Percentiles rank a stretch among this genome's conserved stretches.
Conservation (phyloP, 1,140 invertebrate genomes). For the Solenopsis fugax region DNA sequence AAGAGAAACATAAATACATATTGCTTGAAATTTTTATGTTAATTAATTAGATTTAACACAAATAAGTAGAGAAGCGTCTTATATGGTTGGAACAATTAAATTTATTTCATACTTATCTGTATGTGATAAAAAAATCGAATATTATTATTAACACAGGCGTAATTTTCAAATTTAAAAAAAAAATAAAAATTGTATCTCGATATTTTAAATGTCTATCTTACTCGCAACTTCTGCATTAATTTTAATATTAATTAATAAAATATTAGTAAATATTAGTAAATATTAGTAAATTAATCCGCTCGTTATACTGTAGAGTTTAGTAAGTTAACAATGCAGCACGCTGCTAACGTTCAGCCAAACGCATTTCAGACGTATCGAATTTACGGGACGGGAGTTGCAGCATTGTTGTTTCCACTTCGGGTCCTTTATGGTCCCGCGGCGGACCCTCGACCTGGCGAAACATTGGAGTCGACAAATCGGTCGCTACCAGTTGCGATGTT, state of each 20-base stretch:
- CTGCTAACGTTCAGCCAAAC: constrained; percentile 31
- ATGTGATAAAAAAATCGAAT: not conserved
- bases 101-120: not conserved
- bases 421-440: constrained; percentile 72
- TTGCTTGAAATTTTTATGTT: not conserved
- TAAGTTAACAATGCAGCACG: not conserved
- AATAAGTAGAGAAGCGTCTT: no score
- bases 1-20: not conserved
- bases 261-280: constrained; percentile 5
- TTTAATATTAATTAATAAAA: not conserved
- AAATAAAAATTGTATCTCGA: not conserved
- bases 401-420: constrained; percentile 59
- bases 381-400: constrained; percentile 35
- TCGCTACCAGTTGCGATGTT: constrained; percentile 84
- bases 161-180: not conserved
- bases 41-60: not conserved
- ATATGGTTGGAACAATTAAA: no score
- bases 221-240: not conserved
- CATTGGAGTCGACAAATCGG: constrained; percentile 78
- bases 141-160: not conserved
- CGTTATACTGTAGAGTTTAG: constrained; percentile 33
- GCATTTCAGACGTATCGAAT: constrained; percentile 38
- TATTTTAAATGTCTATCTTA: not conserved
- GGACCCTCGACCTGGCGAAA: constrained; percentile 74
- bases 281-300: not conserved